These are phyloP conservation scores for Hydrocynus forskahlii DNA, from an alignment of 2,797 vertebrate species.

Conservation along the genomic window DNA sequence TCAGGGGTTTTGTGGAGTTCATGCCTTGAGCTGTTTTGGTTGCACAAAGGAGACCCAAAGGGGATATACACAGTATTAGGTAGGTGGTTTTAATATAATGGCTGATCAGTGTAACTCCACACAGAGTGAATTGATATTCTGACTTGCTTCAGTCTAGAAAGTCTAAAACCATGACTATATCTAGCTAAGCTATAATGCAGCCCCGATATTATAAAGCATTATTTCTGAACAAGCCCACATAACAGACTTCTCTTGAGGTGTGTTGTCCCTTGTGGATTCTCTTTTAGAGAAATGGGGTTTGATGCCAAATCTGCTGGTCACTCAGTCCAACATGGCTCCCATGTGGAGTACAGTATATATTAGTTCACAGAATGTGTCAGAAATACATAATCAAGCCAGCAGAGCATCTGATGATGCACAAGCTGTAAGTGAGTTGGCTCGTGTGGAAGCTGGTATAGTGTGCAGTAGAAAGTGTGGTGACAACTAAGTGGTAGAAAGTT, in stretches of 20 bases:
- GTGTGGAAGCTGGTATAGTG: neutral
- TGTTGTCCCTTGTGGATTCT: neutral
- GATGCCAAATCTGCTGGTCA: neutral
- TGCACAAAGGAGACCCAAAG: too few species aligned
- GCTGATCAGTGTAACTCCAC: neutral
- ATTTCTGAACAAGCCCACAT: conserved; percentile 2
- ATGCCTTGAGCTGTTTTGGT: too few species aligned
- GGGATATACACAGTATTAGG: too few species aligned
- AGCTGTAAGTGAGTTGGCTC: neutral
- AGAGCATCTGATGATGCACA: neutral
- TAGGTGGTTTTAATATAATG: too few species aligned
- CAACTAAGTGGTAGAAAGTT: neutral
- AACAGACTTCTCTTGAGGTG: neutral
- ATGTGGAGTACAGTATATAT: neutral
- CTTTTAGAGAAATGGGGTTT: neutral
- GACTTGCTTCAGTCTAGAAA: neutral
- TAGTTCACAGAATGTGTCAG: neutral
- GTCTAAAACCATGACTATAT: neutral
- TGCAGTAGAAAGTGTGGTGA: neutral
- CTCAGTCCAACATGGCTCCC: conserved; percentile 18
- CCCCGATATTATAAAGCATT: neutral
- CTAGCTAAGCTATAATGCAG: neutral
- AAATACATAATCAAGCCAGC: neutral
- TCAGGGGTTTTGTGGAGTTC: too few species aligned
- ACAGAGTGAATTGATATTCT: neutral